phyloP scores from a whole-genome alignment of 2,888 invertebrate species.

The Ochropacha duplaris region DNA sequence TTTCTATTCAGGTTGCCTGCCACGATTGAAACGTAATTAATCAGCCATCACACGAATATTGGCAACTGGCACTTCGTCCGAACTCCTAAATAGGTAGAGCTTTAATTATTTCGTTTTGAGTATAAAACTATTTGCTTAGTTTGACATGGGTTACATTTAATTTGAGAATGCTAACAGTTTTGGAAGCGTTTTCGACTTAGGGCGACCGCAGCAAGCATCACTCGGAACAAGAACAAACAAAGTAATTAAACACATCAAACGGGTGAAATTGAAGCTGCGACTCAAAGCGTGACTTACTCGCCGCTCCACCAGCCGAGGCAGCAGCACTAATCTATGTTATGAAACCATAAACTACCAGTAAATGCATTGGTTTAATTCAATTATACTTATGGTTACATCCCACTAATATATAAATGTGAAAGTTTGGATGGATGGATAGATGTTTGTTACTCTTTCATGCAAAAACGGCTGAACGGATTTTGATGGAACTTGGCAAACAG shows the following conservation, averaged over 20 bases:
- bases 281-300: slow-evolving; percentile 57
- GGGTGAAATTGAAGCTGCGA: slow-evolving; percentile 72
- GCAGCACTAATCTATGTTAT: slow-evolving; percentile 17
- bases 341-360: slow-evolving; percentile 1
- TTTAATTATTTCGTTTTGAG: slow-evolving; percentile 72
- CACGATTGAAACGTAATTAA: slow-evolving; percentile 6
- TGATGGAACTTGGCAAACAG: too few species aligned
- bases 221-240: slow-evolving; percentile 77
- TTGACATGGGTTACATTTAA: slow-evolving; percentile 81
- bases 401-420: too few species aligned
- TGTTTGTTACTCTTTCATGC: too few species aligned
- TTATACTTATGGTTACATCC: background rate
- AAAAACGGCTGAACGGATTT: too few species aligned
- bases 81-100: slow-evolving; percentile 23
- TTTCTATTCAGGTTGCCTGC: too few species aligned
- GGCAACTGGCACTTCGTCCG: slow-evolving; percentile 38
- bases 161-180: slow-evolving; percentile 76
- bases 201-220: slow-evolving; percentile 74
- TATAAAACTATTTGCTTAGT: slow-evolving; percentile 74
- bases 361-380: background rate
- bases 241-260: slow-evolving; percentile 83
- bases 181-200: slow-evolving; percentile 73
- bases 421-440: too few species aligned
- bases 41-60: slow-evolving; percentile 28
- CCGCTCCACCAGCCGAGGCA: slow-evolving; percentile 15